Percentiles rank a stretch among this genome's conserved stretches.
These are phyloP conservation scores for Dendrolimus punctatus DNA, from an alignment of 1,140 invertebrate species.

Conservation along the genomic window DNA sequence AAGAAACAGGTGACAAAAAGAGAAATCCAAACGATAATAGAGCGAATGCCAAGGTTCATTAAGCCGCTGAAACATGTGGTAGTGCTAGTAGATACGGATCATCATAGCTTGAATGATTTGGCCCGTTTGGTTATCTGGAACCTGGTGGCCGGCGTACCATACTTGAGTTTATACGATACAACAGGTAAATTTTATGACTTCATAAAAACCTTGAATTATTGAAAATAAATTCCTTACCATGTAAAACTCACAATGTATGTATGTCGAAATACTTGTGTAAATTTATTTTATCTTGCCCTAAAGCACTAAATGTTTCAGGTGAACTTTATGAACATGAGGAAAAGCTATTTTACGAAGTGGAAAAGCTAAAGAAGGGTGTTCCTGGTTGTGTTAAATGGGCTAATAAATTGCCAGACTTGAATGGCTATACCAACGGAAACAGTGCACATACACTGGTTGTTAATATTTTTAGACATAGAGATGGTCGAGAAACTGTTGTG, in stretches of 20 bases:
- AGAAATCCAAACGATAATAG: constrained; percentile 41
- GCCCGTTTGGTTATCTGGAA: constrained; percentile 78
- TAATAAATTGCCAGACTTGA: constrained; percentile 51
- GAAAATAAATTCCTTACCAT: too few relatives aligned
- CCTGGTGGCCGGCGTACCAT: constrained; percentile 74
- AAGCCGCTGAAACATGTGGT: constrained; percentile 60
- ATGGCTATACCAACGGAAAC: constrained; percentile 73
- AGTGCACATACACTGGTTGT: constrained; percentile 61
- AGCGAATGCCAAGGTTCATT: constrained; percentile 41
- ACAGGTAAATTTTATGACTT: constrained; percentile 69
- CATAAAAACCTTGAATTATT: too few relatives aligned
- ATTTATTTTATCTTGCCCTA: constrained; percentile 3
- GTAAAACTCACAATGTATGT: too few relatives aligned
- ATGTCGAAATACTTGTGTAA: too few relatives aligned
- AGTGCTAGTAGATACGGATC: constrained; percentile 40
- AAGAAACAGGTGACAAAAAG: constrained; percentile 31
- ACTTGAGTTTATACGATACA: constrained; percentile 80
- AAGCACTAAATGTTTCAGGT: constrained; percentile 69
- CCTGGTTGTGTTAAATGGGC: constrained; percentile 74
- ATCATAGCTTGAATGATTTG: constrained; percentile 54
- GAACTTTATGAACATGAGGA: constrained; percentile 72
- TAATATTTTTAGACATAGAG: constrained; percentile 58
- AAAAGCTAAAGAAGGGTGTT: constrained; percentile 65
- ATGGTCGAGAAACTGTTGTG: constrained; percentile 73
- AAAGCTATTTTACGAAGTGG: constrained; percentile 70